Conservation (phyloP, 2,113 vertebrate genomes). For the Triplophysa dalaica region DNA sequence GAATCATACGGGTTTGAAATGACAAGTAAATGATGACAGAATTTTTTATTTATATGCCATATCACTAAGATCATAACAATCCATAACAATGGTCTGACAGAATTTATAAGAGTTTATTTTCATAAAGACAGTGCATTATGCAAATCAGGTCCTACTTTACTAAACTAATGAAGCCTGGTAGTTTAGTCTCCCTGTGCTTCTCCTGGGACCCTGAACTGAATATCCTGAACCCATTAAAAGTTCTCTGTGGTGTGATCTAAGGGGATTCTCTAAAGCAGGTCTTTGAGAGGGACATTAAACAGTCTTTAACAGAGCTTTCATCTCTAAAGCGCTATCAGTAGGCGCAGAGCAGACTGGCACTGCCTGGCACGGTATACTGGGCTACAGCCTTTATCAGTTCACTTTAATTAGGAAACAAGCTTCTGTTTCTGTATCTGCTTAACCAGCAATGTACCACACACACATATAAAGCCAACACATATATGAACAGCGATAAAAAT, state of each 20-base stretch:
- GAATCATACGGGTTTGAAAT: too few species aligned
- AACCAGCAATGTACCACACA: slow-evolving; percentile 44
- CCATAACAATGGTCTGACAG: background rate
- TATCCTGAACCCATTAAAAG: slow-evolving; percentile 55
- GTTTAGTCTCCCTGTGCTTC: slow-evolving; percentile 35
- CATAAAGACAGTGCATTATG: slow-evolving; percentile 34
- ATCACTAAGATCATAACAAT: background rate
- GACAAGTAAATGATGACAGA: too few species aligned
- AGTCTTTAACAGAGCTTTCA: slow-evolving; percentile 43
- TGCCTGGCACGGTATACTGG: slow-evolving; percentile 60
- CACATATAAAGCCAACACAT: background rate
- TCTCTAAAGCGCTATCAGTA: slow-evolving; percentile 57
- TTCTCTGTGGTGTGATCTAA: slow-evolving; percentile 46
- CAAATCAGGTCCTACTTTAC: slow-evolving; percentile 21
- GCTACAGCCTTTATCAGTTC: slow-evolving; percentile 61
- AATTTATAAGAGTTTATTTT: slow-evolving; percentile 29
- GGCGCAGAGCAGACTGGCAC: slow-evolving; percentile 55
- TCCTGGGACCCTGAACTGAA: slow-evolving; percentile 38
- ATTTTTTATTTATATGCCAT: too few species aligned
- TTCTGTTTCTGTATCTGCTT: slow-evolving; percentile 63
- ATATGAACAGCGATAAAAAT: background rate
- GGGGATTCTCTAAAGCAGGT: slow-evolving; percentile 43
- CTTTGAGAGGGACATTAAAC: slow-evolving; percentile 49
- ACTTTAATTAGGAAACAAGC: slow-evolving; percentile 68
- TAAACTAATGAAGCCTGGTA: slow-evolving; percentile 43